phyloP scores from a whole-genome alignment of 64 coral and sea anemone species.

The Actinia tenebrosa region DNA sequence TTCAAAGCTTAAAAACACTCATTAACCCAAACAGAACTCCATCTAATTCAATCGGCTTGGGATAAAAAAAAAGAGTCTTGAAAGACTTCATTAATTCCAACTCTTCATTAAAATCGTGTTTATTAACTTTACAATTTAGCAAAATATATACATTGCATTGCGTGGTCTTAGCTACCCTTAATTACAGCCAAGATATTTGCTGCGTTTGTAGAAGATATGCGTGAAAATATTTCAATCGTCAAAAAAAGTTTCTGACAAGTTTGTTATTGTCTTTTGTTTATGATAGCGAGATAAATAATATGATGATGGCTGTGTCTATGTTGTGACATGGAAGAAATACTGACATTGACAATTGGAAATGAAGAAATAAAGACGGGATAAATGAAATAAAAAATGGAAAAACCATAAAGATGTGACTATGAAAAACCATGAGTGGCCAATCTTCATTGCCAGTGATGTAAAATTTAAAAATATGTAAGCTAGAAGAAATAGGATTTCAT shows the following conservation, averaged over 20 bases:
- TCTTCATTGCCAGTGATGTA: neutral
- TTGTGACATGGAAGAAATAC: no score
- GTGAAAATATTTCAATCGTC: neutral
- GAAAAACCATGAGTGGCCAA: no score
- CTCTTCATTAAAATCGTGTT: neutral
- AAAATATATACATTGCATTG: conserved; percentile 3
- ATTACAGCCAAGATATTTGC: neutral
- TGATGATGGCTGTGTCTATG: no score
- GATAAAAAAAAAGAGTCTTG: no score
- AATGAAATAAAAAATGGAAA: no score
- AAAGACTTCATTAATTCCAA: no score
- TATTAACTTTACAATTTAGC: conserved; percentile 6
- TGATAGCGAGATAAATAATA: neutral
- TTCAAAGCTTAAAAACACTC: no score
- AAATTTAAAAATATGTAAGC: neutral
- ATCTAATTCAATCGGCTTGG: no score
- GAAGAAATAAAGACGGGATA: neutral
- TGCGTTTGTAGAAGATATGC: neutral
- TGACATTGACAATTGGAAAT: neutral
- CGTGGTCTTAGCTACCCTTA: neutral
- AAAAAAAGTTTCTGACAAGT: no score
- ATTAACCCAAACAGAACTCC: no score
- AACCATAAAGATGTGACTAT: no score
- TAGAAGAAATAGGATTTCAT: neutral
- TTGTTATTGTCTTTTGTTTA: neutral